phyloP scores from a whole-genome alignment of 2,888 invertebrate species.

The Scaptomyza parva region DNA sequence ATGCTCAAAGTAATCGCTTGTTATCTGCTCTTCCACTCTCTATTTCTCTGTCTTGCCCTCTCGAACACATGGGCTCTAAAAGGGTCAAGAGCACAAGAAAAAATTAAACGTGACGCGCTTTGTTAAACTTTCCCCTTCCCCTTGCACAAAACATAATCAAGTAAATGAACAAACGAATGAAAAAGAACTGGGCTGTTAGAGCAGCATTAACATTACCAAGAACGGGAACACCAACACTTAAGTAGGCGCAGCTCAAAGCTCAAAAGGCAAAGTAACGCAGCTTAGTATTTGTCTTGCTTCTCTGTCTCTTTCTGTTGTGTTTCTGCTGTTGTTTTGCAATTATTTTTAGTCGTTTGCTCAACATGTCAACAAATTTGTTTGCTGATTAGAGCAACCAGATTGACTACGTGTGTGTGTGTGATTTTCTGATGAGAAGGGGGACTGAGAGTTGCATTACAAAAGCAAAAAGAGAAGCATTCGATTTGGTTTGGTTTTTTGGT shows the following conservation, averaged over 20 bases:
- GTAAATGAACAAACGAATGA: conserved; percentile 10
- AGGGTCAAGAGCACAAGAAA: conserved; percentile 38
- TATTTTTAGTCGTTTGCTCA: conserved; percentile 42
- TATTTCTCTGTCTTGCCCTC: not conserved
- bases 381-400: conserved; percentile 60
- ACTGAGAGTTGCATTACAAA: conserved; percentile 41
- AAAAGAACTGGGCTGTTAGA: conserved; percentile 22
- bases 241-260: conserved; percentile 43
- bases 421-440: conserved; percentile 8
- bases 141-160: not conserved
- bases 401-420: conserved; percentile 10
- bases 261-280: too few relatives aligned
- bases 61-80: conserved; percentile 22
- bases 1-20: conserved; percentile 1
- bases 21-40: not conserved
- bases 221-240: conserved; percentile 25
- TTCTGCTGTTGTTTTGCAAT: conserved; percentile 15
- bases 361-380: conserved; percentile 68
- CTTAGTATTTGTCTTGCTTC: too few relatives aligned
- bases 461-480: conserved; percentile 37
- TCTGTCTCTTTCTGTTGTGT: conserved; percentile 29
- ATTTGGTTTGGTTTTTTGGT: conserved; percentile 17
- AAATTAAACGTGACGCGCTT: conserved; percentile 22
- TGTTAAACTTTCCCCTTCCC: not conserved
- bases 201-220: conserved; percentile 10